phyloP scores from a whole-genome alignment of 2,797 vertebrate species.

The Gallinago stenura region DNA sequence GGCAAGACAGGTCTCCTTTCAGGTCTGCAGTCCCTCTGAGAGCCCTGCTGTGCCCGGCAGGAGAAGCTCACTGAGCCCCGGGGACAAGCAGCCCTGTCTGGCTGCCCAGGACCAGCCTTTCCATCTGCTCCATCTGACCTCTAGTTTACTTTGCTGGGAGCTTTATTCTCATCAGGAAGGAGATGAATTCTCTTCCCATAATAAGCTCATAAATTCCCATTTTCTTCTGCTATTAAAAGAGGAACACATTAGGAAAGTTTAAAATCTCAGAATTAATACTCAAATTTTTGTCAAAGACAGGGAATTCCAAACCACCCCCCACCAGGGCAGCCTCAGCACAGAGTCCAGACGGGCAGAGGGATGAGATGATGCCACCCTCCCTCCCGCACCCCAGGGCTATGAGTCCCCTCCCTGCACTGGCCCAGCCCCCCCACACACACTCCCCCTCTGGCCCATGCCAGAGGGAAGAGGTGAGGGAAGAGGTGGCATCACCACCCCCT shows the following conservation, averaged over 20 bases:
- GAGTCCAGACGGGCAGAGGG: rapidly evolving
- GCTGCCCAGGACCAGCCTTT: not conserved
- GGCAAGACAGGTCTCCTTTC: not conserved
- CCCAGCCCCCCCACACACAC: not conserved
- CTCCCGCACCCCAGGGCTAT: rapidly evolving
- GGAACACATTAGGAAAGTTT: not conserved
- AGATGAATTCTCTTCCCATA: not conserved
- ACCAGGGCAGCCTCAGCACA: not conserved
- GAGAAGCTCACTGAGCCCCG: not conserved
- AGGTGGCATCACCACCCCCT: not conserved
- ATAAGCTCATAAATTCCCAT: not conserved
- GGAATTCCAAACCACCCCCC: not conserved
- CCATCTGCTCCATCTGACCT: not conserved
- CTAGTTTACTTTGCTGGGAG: not conserved
- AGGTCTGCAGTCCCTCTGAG: not conserved
- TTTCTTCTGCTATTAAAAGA: not conserved
- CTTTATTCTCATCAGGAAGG: not conserved
- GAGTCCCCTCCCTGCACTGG: not conserved
- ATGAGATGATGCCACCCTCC: not conserved
- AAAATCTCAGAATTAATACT: not conserved
- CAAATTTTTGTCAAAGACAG: not conserved
- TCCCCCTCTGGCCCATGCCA: no score
- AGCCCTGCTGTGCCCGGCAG: not conserved
- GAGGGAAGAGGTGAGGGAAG: no score
- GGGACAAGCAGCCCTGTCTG: not conserved